A percentile compares a stretch with the other conserved stretches of the same genome.
phyloP scores from a whole-genome alignment of 2,888 invertebrate genomes.

The Cosmopolites sordidus region DNA sequence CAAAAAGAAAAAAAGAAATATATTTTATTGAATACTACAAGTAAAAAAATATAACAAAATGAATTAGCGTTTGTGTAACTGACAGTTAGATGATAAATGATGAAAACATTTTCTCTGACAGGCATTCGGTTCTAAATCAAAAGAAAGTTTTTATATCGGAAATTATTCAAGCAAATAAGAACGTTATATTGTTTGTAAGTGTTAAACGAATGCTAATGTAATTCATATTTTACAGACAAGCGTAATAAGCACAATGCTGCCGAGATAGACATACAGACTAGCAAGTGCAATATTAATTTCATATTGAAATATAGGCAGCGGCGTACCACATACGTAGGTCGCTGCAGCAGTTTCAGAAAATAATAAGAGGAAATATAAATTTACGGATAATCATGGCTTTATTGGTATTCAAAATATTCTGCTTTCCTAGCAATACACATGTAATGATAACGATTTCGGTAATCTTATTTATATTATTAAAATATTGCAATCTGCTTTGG shows the following conservation, averaged over 20 bases:
- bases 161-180: slow-evolving; percentile 20
- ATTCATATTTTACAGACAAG: slow-evolving; percentile 22
- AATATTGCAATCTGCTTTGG: too few species aligned
- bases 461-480: too few species aligned
- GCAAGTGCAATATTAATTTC: slow-evolving; percentile 19
- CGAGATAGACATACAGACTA: slow-evolving; percentile 21
- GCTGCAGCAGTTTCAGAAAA: too few species aligned
- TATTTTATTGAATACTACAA: too few species aligned
- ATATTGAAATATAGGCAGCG: not conserved
- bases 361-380: too few species aligned
- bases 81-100: not conserved
- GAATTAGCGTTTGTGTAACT: too few species aligned
- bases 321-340: not conserved
- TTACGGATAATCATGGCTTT: too few species aligned
- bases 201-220: slow-evolving; percentile 20
- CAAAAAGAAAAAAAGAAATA: too few species aligned
- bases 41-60: too few species aligned
- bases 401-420: too few species aligned
- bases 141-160: slow-evolving; percentile 3
- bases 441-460: too few species aligned
- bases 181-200: slow-evolving; percentile 11
- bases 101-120: slow-evolving; percentile 2
- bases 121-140: not conserved
- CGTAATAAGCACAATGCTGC: slow-evolving; percentile 15
- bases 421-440: too few species aligned